Conservation (phyloP, 2,113 vertebrate species). For the Gobio gobio region DNA sequence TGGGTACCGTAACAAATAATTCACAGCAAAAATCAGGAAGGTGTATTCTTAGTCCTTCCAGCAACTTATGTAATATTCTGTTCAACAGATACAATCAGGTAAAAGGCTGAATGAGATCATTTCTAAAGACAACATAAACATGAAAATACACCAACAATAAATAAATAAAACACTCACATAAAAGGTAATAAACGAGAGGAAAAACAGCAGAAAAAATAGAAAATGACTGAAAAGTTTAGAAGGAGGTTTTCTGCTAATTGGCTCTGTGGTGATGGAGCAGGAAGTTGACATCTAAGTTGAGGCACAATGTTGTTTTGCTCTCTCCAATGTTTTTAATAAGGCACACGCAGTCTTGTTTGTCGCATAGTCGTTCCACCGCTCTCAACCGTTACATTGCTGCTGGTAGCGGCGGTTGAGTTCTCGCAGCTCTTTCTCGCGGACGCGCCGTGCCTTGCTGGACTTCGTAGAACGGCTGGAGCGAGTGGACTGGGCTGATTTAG, state of each 20-base stretch:
- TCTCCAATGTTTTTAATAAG: neutral
- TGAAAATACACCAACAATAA: slow-evolving; percentile 73
- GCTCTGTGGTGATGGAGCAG: slow-evolving; percentile 51
- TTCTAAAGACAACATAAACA: slow-evolving; percentile 63
- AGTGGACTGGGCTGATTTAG: slow-evolving; percentile 94
- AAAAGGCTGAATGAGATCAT: slow-evolving; percentile 75
- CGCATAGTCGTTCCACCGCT: neutral
- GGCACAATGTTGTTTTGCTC: slow-evolving; percentile 8
- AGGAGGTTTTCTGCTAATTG: slow-evolving; percentile 36
- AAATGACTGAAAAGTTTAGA: slow-evolving; percentile 36
- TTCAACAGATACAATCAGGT: slow-evolving; percentile 77
- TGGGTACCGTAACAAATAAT: slow-evolving; percentile 65
- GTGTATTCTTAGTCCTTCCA: slow-evolving; percentile 59
- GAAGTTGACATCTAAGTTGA: slow-evolving; percentile 18
- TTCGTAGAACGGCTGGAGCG: slow-evolving; percentile 95
- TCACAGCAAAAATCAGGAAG: slow-evolving; percentile 76
- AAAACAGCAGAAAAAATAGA: slow-evolving; percentile 35
- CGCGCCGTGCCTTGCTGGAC: slow-evolving; percentile 93
- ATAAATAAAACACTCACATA: slow-evolving; percentile 75
- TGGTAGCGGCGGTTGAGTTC: slow-evolving; percentile 97
- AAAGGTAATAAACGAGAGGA: slow-evolving; percentile 29
- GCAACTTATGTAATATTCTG: slow-evolving; percentile 70
- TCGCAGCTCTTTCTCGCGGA: slow-evolving; percentile 90
- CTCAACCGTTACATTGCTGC: slow-evolving; percentile 94
- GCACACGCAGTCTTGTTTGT: neutral